Percentiles rank a stretch among this genome's conserved stretches.
phyloP scores from a whole-genome alignment of 2,888 invertebrate genomes.

The Leucania comma region DNA sequence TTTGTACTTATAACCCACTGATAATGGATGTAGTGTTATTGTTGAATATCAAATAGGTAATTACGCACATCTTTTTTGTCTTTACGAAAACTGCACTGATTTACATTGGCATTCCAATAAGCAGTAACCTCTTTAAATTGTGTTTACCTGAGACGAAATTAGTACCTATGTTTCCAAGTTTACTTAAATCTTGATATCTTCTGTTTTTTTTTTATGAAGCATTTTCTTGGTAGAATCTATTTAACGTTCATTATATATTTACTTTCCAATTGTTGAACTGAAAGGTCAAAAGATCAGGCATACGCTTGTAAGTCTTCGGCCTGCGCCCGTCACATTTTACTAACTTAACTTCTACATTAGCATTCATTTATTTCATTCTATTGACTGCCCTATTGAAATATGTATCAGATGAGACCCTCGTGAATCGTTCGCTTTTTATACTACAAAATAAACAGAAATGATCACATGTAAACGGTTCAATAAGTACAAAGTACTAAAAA shows the following conservation, averaged over 20 bases:
- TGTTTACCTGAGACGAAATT: neutral
- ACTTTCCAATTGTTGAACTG: conserved; percentile 57
- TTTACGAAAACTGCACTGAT: conserved; percentile 36
- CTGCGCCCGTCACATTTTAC: conserved; percentile 58
- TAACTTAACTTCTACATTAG: conserved; percentile 43
- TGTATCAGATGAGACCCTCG: conserved; percentile 27
- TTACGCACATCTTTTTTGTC: conserved; percentile 53
- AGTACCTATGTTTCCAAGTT: conserved; percentile 1
- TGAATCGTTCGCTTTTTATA: conserved; percentile 12
- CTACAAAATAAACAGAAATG: conserved; percentile 19
- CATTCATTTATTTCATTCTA: conserved; percentile 51
- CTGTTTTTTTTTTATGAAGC: conserved; percentile 8
- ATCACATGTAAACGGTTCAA: conserved; percentile 5
- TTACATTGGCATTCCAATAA: conserved; percentile 25
- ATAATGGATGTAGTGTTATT: conserved; percentile 71
- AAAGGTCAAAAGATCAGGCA: conserved; percentile 69
- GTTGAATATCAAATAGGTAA: conserved; percentile 66
- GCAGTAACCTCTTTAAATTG: conserved; percentile 1
- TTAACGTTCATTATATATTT: conserved; percentile 54
- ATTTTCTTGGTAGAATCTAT: conserved; percentile 31
- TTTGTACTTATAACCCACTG: conserved; percentile 71
- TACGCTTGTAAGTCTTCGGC: conserved; percentile 68
- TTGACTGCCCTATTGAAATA: conserved; percentile 41
- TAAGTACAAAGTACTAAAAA: conserved; percentile 24
- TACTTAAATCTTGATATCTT: conserved; percentile 1